These are phyloP conservation scores for Drosophila lacicola DNA, from an alignment of 2,888 invertebrate genomes.

Conservation along the genomic window DNA sequence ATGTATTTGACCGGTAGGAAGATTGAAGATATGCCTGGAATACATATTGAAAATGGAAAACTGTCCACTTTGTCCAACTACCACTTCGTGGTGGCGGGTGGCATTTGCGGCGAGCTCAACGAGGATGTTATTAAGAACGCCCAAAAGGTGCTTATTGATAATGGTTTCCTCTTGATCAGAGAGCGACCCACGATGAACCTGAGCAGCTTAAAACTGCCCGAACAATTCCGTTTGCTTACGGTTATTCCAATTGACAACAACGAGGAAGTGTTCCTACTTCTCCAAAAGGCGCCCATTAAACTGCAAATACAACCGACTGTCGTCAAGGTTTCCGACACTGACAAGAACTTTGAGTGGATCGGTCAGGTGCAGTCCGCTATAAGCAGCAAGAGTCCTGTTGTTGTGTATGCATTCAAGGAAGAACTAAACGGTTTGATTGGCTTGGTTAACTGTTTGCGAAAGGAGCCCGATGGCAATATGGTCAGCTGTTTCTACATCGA, in stretches of 20 bases:
- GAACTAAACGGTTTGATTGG: slow-evolving; percentile 93
- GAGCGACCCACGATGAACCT: slow-evolving; percentile 87
- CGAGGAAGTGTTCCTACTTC: slow-evolving; percentile 81
- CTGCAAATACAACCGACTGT: slow-evolving; percentile 55
- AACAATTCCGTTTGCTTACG: slow-evolving; percentile 73
- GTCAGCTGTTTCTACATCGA: slow-evolving; percentile 88
- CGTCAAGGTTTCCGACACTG: slow-evolving; percentile 74
- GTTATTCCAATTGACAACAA: slow-evolving; percentile 75
- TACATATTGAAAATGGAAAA: slow-evolving; percentile 88
- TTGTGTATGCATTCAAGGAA: slow-evolving; percentile 89
- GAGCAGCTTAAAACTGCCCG: slow-evolving; percentile 63
- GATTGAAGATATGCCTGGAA: slow-evolving; percentile 84
- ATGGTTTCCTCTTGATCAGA: slow-evolving; percentile 88
- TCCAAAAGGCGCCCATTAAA: slow-evolving; percentile 74
- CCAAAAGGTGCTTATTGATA: slow-evolving; percentile 86
- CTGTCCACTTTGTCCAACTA: slow-evolving; percentile 84
- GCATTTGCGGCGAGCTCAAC: slow-evolving; percentile 62
- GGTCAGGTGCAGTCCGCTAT: slow-evolving; percentile 73
- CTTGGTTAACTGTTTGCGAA: slow-evolving; percentile 93
- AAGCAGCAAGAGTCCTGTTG: slow-evolving; percentile 82
- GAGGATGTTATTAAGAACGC: slow-evolving; percentile 85
- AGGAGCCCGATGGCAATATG: slow-evolving; percentile 90
- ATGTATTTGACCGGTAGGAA: slow-evolving; percentile 85
- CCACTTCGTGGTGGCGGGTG: slow-evolving; percentile 77
- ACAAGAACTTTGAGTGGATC: slow-evolving; percentile 81